phyloP scores from a whole-genome alignment of 2,797 vertebrate species.

The Melanogrammus aeglefinus region DNA sequence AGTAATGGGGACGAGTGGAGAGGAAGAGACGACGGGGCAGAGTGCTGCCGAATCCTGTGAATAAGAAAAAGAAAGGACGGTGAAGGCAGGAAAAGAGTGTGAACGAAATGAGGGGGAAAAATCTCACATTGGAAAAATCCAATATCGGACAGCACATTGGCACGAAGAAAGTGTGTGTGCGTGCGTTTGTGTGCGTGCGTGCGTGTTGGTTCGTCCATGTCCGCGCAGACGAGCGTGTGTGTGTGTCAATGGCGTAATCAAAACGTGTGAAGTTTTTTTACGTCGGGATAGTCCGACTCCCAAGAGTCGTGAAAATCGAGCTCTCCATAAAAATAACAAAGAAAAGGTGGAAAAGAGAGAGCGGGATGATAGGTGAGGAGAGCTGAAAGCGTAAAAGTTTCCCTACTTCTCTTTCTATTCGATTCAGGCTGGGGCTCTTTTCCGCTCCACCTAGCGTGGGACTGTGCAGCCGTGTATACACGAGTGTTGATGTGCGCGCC shows the following conservation, averaged over 20 bases:
- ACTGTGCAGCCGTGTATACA: neutral
- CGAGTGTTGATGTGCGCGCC: slow-evolving; percentile 6
- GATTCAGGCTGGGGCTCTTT: slow-evolving; percentile 30
- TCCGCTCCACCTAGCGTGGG: too few species aligned
- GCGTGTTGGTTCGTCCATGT: neutral
- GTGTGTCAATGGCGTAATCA: slow-evolving; percentile 51
- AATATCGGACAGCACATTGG: neutral
- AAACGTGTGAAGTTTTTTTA: slow-evolving; percentile 54
- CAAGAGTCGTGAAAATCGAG: slow-evolving; percentile 34
- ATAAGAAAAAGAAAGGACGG: neutral
- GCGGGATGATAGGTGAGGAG: slow-evolving; percentile 32
- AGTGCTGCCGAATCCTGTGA: neutral
- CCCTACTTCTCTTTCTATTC: slow-evolving; percentile 46
- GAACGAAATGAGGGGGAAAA: neutral
- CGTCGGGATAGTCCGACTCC: slow-evolving; percentile 55
- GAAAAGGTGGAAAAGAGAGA: slow-evolving; percentile 6
- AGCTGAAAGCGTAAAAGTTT: slow-evolving; percentile 47
- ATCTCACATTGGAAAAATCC: neutral
- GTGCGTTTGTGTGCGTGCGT: neutral
- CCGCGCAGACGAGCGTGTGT: neutral
- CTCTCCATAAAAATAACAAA: slow-evolving; percentile 37
- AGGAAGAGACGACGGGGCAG: neutral
- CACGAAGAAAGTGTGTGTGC: neutral
- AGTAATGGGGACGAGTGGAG: neutral
- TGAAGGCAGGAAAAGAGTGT: neutral